Evolutionary conservation across 2,888 invertebrate genomes (phyloP).

Genomic region (Meteorus colon): DNA sequence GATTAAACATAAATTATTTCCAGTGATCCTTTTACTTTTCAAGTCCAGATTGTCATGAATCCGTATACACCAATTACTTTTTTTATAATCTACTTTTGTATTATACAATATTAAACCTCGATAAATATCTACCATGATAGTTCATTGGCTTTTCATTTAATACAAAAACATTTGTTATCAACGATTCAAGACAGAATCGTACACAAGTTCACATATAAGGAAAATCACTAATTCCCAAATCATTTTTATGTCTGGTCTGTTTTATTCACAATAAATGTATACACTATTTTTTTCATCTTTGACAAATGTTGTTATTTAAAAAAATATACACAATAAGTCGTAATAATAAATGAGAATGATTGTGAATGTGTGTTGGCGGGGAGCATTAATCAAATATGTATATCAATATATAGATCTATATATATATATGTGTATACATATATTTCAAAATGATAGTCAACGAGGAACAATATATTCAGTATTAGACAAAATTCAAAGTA

Average conservation of each 20-base stretch:
- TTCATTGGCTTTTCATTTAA: not conserved
- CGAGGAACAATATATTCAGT: not conserved
- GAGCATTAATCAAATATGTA: not conserved
- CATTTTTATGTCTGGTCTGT: not conserved
- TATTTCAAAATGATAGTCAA: no score
- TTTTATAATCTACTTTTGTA: constrained; percentile 17
- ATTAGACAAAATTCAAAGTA: not conserved
- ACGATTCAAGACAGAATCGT: not conserved
- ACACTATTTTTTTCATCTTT: constrained; percentile 1
- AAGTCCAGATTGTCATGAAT: not conserved
- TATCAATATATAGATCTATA: not conserved
- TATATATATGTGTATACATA: not conserved
- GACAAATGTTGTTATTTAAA: constrained; percentile 9
- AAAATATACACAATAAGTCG: constrained; percentile 2
- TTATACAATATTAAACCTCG: not conserved
- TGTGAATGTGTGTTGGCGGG: constrained; percentile 1
- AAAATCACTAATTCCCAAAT: no score
- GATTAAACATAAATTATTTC: not conserved
- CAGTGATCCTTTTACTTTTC: no score
- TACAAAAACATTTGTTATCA: not conserved
- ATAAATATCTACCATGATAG: not conserved
- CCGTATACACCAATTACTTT: not conserved
- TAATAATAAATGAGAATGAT: constrained; percentile 10
- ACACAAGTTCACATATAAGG: no score
- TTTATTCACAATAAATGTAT: constrained; percentile 15